Evolutionary conservation across 1,140 invertebrate genomes (phyloP), one percentile per base, ranked within the genome.

Genomic region (Brachionus calyciflorus): DNA sequence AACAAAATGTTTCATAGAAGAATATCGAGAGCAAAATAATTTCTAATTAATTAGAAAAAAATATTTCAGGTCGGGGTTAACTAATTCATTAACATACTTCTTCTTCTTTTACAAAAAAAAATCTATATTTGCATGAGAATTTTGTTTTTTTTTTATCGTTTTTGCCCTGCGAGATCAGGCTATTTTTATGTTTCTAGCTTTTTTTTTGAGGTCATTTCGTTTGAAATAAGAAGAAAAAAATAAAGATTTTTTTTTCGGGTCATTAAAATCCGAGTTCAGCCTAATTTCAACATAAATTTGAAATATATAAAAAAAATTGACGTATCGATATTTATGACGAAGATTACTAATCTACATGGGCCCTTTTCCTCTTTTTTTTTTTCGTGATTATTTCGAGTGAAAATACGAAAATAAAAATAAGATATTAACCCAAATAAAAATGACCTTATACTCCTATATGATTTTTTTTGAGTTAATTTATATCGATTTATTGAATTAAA

Each of bases 61-160:
- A 46, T 24, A 60, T 60, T 65, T 65, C 21, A 65, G 60, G 60
- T 65, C 60, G 60, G 60, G 60, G 60, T 65, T 65, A 65, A 65
- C 60, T 65, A 60, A 44, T 65, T 65, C 40, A 65, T 65, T 65
- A 65, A 17, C 60, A 65, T 65, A 65, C 44, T 46, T n/a, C n/a
- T n/a, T n/a, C n/a, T n/a, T n/a, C n/a, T n/a, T n/a, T n/a, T 46
- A 46, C 5, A 46, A 37, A 33, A 60, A 60, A 60, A 60, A 60
- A 37, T 40, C 33, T 33, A 21, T 65, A 65, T 65, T 65, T 65
- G 60, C 60, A 65, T 65, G 60, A 65, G 60, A 65, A 65, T 46
- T 65, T 65, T 63, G 28, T 37, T 17, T 19, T n/a, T n/a, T n/a
- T 46, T 65, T 65, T 37, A 5, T 37, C 33, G 33, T 37, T 37